Evolutionary conservation across 2,888 invertebrate genomes (phyloP), one percentile per base, ranked within the genome.

Genomic region (Lasioglossum figueresi): DNA sequence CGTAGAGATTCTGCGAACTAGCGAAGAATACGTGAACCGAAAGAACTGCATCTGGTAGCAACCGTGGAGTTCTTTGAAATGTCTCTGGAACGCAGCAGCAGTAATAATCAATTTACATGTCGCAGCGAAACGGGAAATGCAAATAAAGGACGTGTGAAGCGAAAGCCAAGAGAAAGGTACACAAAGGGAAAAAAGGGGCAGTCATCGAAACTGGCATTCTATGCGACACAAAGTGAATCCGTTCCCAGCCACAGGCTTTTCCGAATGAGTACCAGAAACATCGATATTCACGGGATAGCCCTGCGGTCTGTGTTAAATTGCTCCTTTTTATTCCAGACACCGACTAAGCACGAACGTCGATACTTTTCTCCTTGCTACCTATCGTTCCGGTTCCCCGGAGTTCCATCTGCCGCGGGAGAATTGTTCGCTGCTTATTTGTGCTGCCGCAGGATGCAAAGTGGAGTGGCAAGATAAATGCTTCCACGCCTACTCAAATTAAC

Each of bases 101-200:
- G 16, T 63, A 31, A 31, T 31, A 63, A 63, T 31, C 31, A 63
- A 63, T 63, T 43, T 40, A 34, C 71, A 40, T 43, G 71, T 43
- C 71, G n/a, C 37, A n/a, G 16, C 16, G 31, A n/a, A 63, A 63
- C 63, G 63, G 31, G 31, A 63, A 63, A 63, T 63, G 63, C 31
- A 63, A 63, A 63, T 63, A 63, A 63, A 63, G 31, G 31, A 63
- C 31, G 63, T 31, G 63, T 63, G 31, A 63, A 63, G 63, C 63
- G 63, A 31, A 31, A 63, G 16, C 63, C 63, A 63, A 63, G 63
- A 31, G 63, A 63, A 63, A 63, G 31, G 19, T 63, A 63, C 63
- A 63, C 63, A 31, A 31, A 14, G 8, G 63, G 63, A 14, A 16
- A 31, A 31, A 16, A 19, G 63, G 63, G 31, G 5, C 14, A 31